Evolutionary conservation across 2,888 invertebrate genomes (phyloP).

Genomic region (Cheilosia vernalis): DNA sequence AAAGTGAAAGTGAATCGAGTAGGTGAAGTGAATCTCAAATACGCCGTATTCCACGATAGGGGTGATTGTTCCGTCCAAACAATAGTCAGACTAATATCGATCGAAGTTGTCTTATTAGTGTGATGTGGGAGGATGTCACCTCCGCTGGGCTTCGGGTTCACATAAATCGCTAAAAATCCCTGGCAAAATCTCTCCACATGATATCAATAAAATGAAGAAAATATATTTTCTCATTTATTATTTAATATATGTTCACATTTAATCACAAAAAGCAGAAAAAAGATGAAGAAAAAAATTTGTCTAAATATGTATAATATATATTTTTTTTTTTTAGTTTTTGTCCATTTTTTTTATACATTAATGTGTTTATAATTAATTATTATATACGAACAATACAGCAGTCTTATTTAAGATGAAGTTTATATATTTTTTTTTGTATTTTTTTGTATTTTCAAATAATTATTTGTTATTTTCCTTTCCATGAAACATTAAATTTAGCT

Average conservation of each 20-base stretch:
- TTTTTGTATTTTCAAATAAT: conserved; percentile 77
- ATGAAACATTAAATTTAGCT: conserved; percentile 75
- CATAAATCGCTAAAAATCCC: too few species aligned
- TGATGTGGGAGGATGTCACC: too few species aligned
- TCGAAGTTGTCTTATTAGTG: too few species aligned
- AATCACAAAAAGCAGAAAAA: conserved; percentile 75
- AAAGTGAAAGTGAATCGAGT: too few species aligned
- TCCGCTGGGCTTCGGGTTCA: too few species aligned
- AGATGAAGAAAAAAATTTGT: conserved; percentile 72
- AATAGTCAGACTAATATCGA: too few species aligned
- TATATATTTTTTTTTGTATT: conserved; percentile 78
- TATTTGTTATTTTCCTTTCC: conserved; percentile 69
- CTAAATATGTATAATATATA: conserved; percentile 73
- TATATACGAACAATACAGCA: conserved; percentile 84
- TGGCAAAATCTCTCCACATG: conserved; percentile 20
- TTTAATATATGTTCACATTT: conserved; percentile 73
- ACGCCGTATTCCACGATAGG: too few species aligned
- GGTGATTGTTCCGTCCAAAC: too few species aligned
- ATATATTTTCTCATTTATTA: conserved; percentile 74
- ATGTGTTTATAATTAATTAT: conserved; percentile 80
- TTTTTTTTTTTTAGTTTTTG: conserved; percentile 76
- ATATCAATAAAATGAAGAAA: conserved; percentile 72
- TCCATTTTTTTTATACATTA: conserved; percentile 76
- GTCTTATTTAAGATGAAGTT: conserved; percentile 83
- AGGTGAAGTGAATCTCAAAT: too few species aligned